Evolutionary conservation across 35 echinoderm and acorn worm species (phyloP).

Genomic region (Nesometra sesokonis): DNA sequence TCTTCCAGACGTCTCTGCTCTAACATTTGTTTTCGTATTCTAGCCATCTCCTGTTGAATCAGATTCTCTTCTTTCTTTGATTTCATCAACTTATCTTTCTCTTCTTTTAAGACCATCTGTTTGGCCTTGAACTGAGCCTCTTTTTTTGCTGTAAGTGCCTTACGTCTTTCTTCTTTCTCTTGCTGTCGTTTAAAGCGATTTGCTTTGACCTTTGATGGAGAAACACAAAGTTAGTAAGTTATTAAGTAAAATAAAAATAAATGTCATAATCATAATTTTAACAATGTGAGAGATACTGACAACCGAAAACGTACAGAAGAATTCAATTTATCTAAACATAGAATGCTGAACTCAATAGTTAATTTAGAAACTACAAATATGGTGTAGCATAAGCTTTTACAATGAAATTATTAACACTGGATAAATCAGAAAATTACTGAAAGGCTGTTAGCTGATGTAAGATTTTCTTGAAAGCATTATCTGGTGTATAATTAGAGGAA

Average conservation of each 20-base stretch:
- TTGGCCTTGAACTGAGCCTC: constrained; percentile 59
- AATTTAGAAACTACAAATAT: too few relatives aligned
- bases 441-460: too few relatives aligned
- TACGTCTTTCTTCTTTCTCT: constrained; percentile 24
- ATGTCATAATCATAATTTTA: too few relatives aligned
- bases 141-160: constrained; percentile 33
- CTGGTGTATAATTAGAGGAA: too few relatives aligned
- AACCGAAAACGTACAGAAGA: too few relatives aligned
- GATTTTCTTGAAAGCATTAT: too few relatives aligned
- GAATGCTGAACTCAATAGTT: too few relatives aligned
- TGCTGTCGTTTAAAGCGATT: constrained; percentile 64
- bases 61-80: constrained; percentile 63
- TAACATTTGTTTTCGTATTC: constrained; percentile 63
- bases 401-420: too few relatives aligned
- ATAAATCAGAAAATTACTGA: too few relatives aligned
- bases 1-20: constrained; percentile 40
- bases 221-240: not conserved
- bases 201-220: constrained; percentile 59
- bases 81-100: constrained; percentile 36
- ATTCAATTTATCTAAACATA: too few relatives aligned
- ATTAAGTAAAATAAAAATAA: not conserved
- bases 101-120: constrained; percentile 79
- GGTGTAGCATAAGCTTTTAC: too few relatives aligned
- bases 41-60: constrained; percentile 75
- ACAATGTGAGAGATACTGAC: too few relatives aligned